Base-by-base conservation (phyloP, 2,113 vertebrate genomes). In the Colius striatus region DNA sequence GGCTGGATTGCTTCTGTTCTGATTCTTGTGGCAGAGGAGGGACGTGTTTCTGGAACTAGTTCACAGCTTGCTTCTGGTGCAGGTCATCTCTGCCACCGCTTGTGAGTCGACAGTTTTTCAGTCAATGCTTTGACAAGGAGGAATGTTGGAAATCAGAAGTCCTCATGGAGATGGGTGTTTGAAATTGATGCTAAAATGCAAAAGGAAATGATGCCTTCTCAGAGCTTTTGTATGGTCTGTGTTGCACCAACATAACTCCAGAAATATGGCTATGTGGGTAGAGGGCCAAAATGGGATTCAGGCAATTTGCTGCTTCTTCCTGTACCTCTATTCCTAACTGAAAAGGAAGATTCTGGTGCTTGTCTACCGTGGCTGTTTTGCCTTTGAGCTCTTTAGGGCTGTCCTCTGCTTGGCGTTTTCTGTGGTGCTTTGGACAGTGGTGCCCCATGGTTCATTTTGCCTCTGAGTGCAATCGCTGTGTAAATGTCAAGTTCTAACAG, bases 1-100 rank as follows among this genome's bases (percentile, higher is more conserved):
- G 93, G 72, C 47, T 86, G 83, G 68, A 66, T 68, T 74, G 65
- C 85, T 82, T 92, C 85, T 91, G 57, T 93, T 76, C 92, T 68
- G 83, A 34, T 94, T 95, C 53, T 67, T 75, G 68, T 77, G 73
- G 80, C 79, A 84, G 41, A 85, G 67, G 65, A 86, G 72, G 57
- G 68, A 83, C 1, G 5, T 57, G 43, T 84, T 94, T 92, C 89
- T 89, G 66, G 66, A 73, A 34, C 2, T 2, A 20, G 29, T 55
- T 88, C 29, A 57, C 82, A 84, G 65, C 51, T 68, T 30, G 20
- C 25, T 78, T 60, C 51, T 48, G 34, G 25, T 83, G 68, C 45
- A 65, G 50, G 32, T 76, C 38, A 34, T 21, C 81, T 70, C 68
- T 62, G 32, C 55, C 79, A 5, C 47, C 11, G 1, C 58, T 76